Percentiles rank a stretch among this genome's conserved stretches.
These are phyloP conservation scores for Burhinus bistriatus DNA, from an alignment of 2,113 vertebrate genomes.

Conservation along the genomic window DNA sequence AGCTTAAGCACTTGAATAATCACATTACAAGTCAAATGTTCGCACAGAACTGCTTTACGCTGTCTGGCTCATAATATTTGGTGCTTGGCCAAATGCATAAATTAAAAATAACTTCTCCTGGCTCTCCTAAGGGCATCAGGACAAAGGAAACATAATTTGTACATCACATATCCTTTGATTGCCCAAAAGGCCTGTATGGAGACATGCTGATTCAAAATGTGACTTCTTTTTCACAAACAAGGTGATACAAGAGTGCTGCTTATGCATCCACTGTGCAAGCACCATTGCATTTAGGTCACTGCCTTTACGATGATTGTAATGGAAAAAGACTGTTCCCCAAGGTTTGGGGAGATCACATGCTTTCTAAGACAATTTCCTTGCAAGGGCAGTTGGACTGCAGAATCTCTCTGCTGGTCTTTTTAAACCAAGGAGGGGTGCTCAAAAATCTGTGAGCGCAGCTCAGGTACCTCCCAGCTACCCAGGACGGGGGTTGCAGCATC, in stretches of 20 bases:
- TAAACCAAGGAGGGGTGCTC: not conserved
- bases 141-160: not conserved
- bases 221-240: not conserved
- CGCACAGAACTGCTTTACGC: not conserved
- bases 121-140: not conserved
- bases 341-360: not conserved
- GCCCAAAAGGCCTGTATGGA: not conserved
- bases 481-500: not conserved
- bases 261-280: not conserved
- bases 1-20: not conserved
- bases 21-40: not conserved
- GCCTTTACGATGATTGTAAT: not conserved
- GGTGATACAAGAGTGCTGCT: not conserved
- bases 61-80: not conserved
- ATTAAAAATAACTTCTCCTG: not conserved
- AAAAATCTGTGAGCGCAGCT: not conserved
- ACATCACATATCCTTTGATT: not conserved
- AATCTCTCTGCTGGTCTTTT: not conserved
- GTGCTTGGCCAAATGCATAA: not conserved
- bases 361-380: not conserved
- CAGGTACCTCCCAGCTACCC: not conserved
- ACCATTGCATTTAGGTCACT: not conserved
- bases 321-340: not conserved
- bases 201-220: not conserved
- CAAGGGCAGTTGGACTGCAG: not conserved